A percentile compares a stretch with the other conserved stretches of the same genome.
These are phyloP conservation scores for Microctenopoma steveboyesi DNA, from an alignment of 2,797 vertebrate genomes.

Conservation along the genomic window DNA sequence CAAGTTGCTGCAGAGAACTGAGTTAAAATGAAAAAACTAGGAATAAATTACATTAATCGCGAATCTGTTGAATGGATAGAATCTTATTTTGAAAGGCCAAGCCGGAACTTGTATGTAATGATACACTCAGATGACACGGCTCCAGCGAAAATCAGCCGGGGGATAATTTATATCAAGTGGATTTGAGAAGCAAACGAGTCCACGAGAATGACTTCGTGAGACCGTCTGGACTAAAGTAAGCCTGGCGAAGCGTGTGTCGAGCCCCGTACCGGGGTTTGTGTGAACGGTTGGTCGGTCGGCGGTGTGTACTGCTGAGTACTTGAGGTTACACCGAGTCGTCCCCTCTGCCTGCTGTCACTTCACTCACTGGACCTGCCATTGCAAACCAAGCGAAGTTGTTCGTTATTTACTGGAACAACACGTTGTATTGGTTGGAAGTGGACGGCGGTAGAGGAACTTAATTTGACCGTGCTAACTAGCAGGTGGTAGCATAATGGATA, in stretches of 20 bases:
- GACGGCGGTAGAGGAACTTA: no score
- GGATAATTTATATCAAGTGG: slow-evolving; percentile 57
- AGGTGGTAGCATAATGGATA: no score
- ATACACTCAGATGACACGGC: not conserved
- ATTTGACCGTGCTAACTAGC: no score
- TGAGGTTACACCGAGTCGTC: slow-evolving; percentile 25
- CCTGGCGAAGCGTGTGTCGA: not conserved
- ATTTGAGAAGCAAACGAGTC: slow-evolving; percentile 44
- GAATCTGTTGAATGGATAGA: no score
- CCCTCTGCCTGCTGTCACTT: not conserved
- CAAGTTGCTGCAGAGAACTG: not conserved
- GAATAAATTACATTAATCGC: no score
- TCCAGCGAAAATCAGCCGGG: slow-evolving; percentile 14
- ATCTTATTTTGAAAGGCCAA: slow-evolving; percentile 43
- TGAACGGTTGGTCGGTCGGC: slow-evolving; percentile 6
- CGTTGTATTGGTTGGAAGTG: not conserved
- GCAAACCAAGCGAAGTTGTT: not conserved
- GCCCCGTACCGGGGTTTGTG: not conserved
- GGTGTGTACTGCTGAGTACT: not conserved
- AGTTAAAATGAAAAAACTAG: no score
- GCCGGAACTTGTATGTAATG: not conserved
- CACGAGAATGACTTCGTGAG: slow-evolving; percentile 6
- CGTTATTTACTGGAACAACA: not conserved
- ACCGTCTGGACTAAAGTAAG: slow-evolving; percentile 8
- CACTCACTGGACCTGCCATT: slow-evolving; percentile 49